Percentiles rank a stretch among this genome's conserved stretches.
These are phyloP conservation scores for Coregonus suidteri DNA, from an alignment of 2,797 vertebrate genomes.

Conservation along the genomic window DNA sequence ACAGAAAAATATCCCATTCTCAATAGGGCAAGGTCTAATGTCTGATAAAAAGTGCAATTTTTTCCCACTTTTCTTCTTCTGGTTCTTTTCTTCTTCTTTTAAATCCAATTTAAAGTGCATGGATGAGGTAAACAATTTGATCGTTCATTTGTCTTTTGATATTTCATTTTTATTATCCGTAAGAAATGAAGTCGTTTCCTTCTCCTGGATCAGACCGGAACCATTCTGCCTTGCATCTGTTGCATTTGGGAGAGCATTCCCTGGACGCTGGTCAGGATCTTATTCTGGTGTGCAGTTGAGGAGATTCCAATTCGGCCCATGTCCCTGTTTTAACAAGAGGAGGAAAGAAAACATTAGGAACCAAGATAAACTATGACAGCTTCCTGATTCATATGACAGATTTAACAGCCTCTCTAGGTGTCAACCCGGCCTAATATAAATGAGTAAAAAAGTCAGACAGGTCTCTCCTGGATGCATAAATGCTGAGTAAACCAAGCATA, in stretches of 20 bases:
- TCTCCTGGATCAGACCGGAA: slow-evolving; percentile 86
- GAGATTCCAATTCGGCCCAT: slow-evolving; percentile 92
- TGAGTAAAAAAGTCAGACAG: background rate
- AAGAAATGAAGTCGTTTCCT: slow-evolving; percentile 63
- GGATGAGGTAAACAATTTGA: slow-evolving; percentile 99
- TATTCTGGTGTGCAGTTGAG: slow-evolving; percentile 88
- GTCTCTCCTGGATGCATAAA: background rate
- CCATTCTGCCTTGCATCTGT: slow-evolving; percentile 95
- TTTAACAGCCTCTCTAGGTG: slow-evolving; percentile 43
- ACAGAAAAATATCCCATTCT: slow-evolving; percentile 69
- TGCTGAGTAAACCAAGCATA: background rate
- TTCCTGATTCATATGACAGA: slow-evolving; percentile 45
- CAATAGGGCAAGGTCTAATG: slow-evolving; percentile 79
- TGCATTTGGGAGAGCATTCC: slow-evolving; percentile 95
- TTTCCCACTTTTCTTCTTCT: slow-evolving; percentile 73
- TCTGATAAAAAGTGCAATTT: slow-evolving; percentile 88
- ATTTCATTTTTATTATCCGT: slow-evolving; percentile 57
- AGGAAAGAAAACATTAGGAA: slow-evolving; percentile 42
- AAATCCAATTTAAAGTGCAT: slow-evolving; percentile 95
- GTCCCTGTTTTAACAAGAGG: slow-evolving; percentile 77
- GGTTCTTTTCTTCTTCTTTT: slow-evolving; percentile 60
- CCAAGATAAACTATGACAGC: slow-evolving; percentile 49
- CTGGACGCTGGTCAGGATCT: slow-evolving; percentile 92
- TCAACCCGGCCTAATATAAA: background rate
- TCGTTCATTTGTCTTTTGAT: slow-evolving; percentile 65